Conservation (phyloP, 2,888 invertebrate species). For the Ichneumoninae sp. region DNA sequence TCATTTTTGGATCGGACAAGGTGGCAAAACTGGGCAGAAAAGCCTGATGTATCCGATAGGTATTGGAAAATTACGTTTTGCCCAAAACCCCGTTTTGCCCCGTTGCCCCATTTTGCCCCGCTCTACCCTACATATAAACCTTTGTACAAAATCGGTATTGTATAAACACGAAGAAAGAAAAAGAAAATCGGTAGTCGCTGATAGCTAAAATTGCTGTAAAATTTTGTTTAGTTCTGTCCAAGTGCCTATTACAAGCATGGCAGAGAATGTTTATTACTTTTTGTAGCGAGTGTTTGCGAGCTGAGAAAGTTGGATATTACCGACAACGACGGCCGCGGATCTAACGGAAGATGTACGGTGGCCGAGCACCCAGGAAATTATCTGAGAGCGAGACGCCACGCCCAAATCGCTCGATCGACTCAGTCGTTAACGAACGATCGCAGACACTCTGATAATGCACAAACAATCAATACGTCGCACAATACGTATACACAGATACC, state of each 20-base stretch:
- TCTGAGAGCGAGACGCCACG: slow-evolving; percentile 77
- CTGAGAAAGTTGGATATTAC: slow-evolving; percentile 83
- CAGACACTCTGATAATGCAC: slow-evolving; percentile 78
- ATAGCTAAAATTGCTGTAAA: slow-evolving; percentile 15
- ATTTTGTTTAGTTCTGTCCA: slow-evolving; percentile 65
- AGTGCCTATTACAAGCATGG: slow-evolving; percentile 76
- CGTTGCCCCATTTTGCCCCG: too few species aligned
- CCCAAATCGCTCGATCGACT: slow-evolving; percentile 74
- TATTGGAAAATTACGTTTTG: too few species aligned
- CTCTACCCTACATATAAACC: background rate
- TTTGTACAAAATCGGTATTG: slow-evolving; percentile 33
- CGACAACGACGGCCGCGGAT: slow-evolving; percentile 75
- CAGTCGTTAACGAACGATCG: slow-evolving; percentile 75
- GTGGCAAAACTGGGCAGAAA: too few species aligned
- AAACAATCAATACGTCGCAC: slow-evolving; percentile 78
- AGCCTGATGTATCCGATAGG: too few species aligned
- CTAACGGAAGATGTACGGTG: slow-evolving; percentile 75
- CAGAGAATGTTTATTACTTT: slow-evolving; percentile 79
- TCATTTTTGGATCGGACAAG: too few species aligned
- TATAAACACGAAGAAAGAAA: background rate
- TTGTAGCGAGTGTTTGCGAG: slow-evolving; percentile 83
- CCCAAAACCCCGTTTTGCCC: too few species aligned
- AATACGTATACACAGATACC: slow-evolving; percentile 80
- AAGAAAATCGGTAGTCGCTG: slow-evolving; percentile 7
- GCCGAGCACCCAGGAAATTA: slow-evolving; percentile 77